These are phyloP conservation scores for Rattus norvegicus DNA, from an alignment of 2,113 vertebrate species.

Conservation along the genomic window DNA sequence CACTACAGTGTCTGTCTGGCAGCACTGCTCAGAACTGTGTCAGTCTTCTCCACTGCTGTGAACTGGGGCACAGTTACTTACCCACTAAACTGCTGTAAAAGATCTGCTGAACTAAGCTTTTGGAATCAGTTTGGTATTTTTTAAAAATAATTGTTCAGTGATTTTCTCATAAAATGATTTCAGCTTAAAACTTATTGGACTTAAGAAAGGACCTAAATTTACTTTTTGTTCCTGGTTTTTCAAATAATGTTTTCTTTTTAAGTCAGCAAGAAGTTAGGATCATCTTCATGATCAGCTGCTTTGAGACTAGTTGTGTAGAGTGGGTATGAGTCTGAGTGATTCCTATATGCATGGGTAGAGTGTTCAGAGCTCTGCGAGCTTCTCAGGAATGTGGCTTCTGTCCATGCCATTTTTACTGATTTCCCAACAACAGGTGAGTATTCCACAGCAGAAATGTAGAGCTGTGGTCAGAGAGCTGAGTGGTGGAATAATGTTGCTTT, in stretches of 20 bases:
- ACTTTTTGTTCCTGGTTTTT: neutral
- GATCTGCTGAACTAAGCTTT: neutral
- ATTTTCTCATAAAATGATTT: neutral
- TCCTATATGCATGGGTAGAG: neutral
- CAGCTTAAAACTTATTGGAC: neutral
- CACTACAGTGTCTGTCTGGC: neutral
- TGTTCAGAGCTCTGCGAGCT: neutral
- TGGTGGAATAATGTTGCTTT: neutral
- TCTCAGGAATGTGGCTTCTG: neutral
- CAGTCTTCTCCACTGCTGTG: neutral
- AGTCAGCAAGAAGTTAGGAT: neutral
- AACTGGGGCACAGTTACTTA: neutral
- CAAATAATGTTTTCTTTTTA: neutral
- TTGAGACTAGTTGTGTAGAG: neutral
- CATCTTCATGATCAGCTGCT: neutral
- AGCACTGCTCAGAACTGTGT: neutral
- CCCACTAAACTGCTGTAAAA: neutral
- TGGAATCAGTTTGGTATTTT: neutral
- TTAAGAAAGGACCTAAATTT: conserved; percentile 7
- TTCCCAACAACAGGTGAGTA: neutral
- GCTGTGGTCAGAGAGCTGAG: neutral
- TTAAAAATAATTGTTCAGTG: neutral
- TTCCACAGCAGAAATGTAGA: neutral
- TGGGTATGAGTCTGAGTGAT: neutral
- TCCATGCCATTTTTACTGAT: neutral